phyloP scores from a whole-genome alignment of 2,113 vertebrate species.

The Hystrix cristata region DNA sequence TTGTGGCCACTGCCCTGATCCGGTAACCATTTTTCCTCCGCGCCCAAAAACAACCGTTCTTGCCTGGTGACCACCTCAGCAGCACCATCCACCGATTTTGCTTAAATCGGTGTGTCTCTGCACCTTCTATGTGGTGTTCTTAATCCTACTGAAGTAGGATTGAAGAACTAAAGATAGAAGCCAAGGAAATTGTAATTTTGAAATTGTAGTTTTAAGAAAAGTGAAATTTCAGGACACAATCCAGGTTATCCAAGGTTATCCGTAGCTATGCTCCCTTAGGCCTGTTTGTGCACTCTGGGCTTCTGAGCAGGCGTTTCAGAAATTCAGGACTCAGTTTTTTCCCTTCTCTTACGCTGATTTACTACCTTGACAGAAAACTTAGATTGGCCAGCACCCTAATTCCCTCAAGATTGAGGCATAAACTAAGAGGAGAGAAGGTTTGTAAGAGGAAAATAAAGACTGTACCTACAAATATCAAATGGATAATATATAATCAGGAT shows the following conservation, averaged over 20 bases:
- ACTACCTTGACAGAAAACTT: background rate
- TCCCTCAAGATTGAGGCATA: background rate
- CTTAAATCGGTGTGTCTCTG: background rate
- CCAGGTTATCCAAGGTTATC: background rate
- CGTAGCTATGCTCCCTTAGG: background rate
- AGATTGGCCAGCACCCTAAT: background rate
- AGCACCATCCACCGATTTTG: background rate
- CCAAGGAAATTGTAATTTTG: background rate
- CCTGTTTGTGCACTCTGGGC: background rate
- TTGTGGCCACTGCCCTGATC: background rate
- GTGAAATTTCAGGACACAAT: background rate
- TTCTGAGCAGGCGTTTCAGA: background rate
- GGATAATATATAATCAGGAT: background rate
- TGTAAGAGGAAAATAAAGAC: background rate
- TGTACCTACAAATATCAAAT: background rate
- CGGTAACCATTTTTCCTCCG: conserved; percentile 20
- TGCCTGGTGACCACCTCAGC: background rate
- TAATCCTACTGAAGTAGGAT: background rate
- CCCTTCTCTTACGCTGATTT: background rate
- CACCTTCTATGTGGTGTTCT: background rate
- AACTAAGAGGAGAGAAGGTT: background rate
- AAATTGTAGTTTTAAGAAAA: background rate
- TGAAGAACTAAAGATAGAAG: background rate
- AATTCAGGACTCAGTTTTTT: background rate
- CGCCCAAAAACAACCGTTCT: background rate